Conservation (phyloP, 2,888 invertebrate genomes). For the Panopea generosa region DNA sequence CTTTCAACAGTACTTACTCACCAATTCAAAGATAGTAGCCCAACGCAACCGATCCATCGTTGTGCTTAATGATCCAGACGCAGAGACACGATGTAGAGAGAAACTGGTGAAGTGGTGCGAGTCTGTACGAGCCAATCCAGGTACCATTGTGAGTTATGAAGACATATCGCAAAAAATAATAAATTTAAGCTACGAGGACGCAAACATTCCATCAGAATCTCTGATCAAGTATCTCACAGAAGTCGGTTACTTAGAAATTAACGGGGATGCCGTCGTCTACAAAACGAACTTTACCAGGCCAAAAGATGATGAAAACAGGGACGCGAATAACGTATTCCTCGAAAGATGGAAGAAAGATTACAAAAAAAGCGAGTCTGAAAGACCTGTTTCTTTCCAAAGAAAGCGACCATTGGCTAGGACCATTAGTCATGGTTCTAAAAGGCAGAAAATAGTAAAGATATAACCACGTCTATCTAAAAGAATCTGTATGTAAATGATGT, state of each 20-base stretch:
- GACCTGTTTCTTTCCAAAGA: too few relatives aligned
- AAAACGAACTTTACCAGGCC: background rate
- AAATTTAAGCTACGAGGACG: constrained; percentile 20
- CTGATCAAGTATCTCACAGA: constrained; percentile 11
- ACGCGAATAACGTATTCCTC: too few relatives aligned
- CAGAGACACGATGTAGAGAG: constrained; percentile 20
- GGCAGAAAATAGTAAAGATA: too few relatives aligned
- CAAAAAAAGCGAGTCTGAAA: too few relatives aligned
- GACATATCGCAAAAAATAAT: constrained; percentile 14
- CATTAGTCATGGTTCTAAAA: too few relatives aligned
- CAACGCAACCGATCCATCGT: constrained; percentile 17
- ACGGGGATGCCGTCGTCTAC: background rate
- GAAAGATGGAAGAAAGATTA: too few relatives aligned
- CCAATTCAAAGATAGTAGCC: constrained; percentile 8
- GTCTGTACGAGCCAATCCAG: background rate
- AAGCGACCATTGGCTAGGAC: too few relatives aligned
- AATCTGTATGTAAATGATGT: too few relatives aligned
- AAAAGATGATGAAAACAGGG: too few relatives aligned
- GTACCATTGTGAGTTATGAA: constrained; percentile 10
- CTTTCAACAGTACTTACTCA: constrained; percentile 23
- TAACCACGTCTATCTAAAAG: too few relatives aligned
- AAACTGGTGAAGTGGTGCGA: constrained; percentile 3
- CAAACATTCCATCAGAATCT: constrained; percentile 13
- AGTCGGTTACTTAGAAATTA: constrained; percentile 21
- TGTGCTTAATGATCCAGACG: constrained; percentile 16